Conservation (phyloP, 2,888 invertebrate species). For the Platycheirus rosarum region DNA sequence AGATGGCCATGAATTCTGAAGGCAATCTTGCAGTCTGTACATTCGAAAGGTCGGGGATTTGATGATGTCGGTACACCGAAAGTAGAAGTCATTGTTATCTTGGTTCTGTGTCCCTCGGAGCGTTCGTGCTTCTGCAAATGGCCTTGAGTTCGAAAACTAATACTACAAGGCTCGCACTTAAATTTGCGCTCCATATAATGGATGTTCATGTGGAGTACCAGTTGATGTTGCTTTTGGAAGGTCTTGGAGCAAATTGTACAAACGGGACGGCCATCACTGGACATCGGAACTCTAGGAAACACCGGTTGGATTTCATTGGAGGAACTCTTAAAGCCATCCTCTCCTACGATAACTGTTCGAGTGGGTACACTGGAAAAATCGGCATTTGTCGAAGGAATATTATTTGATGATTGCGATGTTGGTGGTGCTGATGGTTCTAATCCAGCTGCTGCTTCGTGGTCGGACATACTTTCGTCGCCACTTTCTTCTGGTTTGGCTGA, state of each 20-base stretch:
- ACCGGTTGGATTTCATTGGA: constrained; percentile 81
- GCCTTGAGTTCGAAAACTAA: constrained; percentile 94
- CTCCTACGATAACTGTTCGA: constrained; percentile 84
- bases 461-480: constrained; percentile 75
- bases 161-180: constrained; percentile 94
- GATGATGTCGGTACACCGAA: constrained; percentile 92
- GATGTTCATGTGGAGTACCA: constrained; percentile 96
- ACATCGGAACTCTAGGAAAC: constrained; percentile 83
- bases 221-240: constrained; percentile 95
- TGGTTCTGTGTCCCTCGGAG: constrained; percentile 95
- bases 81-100: constrained; percentile 94
- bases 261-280: constrained; percentile 87
- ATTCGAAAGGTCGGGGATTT: constrained; percentile 97
- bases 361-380: constrained; percentile 80
- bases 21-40: constrained; percentile 97
- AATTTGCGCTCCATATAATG: constrained; percentile 97
- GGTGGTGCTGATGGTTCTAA: constrained; percentile 29
- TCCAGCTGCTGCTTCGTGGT: constrained; percentile 69
- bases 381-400: constrained; percentile 79
- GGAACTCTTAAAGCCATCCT: constrained; percentile 85
- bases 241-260: constrained; percentile 95
- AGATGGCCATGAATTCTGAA: constrained; percentile 98
- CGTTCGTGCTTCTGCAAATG: constrained; percentile 97
- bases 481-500: constrained; percentile 70
- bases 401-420: constrained; percentile 76